Evolutionary conservation across 2,888 invertebrate species (phyloP).

Genomic region (Rhimphoctona megacephalus): DNA sequence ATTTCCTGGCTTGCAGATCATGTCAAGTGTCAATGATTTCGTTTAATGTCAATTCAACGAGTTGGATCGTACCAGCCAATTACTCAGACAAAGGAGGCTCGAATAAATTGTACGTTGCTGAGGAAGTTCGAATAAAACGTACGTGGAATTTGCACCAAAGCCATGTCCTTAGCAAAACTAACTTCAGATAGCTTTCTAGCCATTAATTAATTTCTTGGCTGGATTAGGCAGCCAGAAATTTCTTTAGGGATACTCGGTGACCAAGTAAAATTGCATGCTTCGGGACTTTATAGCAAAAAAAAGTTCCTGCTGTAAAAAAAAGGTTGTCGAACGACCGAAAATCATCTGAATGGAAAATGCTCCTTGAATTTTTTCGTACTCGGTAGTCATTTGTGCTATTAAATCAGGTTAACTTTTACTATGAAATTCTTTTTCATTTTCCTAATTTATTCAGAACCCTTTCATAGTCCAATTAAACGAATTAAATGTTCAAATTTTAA

Average conservation of each 20-base stretch:
- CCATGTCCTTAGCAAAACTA: background rate
- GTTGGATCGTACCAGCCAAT: conserved; percentile 38
- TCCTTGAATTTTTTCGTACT: background rate
- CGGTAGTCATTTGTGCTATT: too few species aligned
- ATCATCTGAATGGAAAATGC: background rate
- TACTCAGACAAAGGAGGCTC: conserved; percentile 7
- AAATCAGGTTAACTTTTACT: too few species aligned
- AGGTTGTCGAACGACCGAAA: background rate
- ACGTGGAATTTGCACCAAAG: conserved; percentile 11
- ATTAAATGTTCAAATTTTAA: too few species aligned
- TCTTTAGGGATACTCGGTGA: background rate
- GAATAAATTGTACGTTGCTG: conserved; percentile 16
- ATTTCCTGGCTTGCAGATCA: conserved; percentile 20
- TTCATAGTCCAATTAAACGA: too few species aligned
- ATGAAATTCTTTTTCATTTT: too few species aligned
- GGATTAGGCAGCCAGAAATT: background rate
- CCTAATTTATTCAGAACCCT: too few species aligned
- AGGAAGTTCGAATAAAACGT: background rate
- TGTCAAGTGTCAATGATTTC: conserved; percentile 37
- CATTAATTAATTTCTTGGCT: background rate
- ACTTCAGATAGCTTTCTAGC: background rate
- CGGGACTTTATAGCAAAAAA: background rate
- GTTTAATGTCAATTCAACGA: conserved; percentile 51
- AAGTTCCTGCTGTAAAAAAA: background rate
- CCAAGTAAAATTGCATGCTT: background rate